phyloP scores from a whole-genome alignment of 1,140 invertebrate species.

The Tetragonula clypearis region DNA sequence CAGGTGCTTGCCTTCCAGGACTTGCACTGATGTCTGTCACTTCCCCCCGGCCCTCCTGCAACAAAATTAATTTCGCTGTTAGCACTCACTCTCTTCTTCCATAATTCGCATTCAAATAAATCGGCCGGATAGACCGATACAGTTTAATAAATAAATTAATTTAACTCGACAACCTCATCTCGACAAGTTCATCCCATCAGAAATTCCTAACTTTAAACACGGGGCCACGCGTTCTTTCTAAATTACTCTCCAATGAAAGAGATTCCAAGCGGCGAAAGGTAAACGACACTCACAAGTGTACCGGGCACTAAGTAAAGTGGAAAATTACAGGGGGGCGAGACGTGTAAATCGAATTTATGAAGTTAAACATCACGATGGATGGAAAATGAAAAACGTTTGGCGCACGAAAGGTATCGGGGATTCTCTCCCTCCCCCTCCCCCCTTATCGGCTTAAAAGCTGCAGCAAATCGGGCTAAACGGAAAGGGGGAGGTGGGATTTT shows the following conservation, averaged over 20 bases:
- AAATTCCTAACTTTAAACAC: too few relatives aligned
- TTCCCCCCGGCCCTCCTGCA: slow-evolving; percentile 92
- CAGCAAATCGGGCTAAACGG: slow-evolving; percentile 1
- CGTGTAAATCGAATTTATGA: not conserved
- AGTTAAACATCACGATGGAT: not conserved
- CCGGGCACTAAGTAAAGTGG: not conserved
- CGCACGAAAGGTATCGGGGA: not conserved
- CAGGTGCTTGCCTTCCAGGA: slow-evolving; percentile 90
- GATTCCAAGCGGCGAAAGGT: not conserved
- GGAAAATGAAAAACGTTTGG: not conserved
- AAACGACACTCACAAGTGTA: too few relatives aligned
- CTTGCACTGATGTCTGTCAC: slow-evolving; percentile 94
- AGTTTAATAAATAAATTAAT: too few relatives aligned
- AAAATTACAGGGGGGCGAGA: not conserved
- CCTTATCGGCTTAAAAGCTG: not conserved
- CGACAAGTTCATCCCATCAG: too few relatives aligned
- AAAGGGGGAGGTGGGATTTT: slow-evolving; percentile 18
- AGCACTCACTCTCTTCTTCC: not conserved
- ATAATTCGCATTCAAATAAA: too few relatives aligned
- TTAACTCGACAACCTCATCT: too few relatives aligned
- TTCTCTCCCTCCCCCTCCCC: too few relatives aligned
- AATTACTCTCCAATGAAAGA: not conserved
- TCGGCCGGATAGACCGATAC: too few relatives aligned
- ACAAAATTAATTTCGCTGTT: slow-evolving; percentile 65
- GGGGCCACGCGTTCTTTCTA: too few relatives aligned